A percentile compares a stretch with the other conserved stretches of the same genome.
Evolutionary conservation across 1,140 invertebrate species (phyloP).

Genomic region (Phymastichus coffea): DNA sequence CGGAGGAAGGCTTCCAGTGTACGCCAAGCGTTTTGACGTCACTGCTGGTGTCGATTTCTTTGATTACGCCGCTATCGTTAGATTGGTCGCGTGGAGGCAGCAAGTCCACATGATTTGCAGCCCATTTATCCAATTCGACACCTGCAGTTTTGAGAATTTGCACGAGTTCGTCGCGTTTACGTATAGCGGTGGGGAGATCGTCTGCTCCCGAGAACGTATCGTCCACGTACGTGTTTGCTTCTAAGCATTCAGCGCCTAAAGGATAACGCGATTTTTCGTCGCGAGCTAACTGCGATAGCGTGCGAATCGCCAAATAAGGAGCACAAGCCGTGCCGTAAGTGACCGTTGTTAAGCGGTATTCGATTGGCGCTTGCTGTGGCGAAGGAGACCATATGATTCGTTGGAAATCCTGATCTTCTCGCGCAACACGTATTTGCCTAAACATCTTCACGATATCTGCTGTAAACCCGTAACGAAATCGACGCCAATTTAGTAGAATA

Average conservation of each 20-base stretch:
- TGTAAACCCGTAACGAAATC: constrained; percentile 26
- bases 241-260: neutral
- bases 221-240: constrained; percentile 27
- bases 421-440: constrained; percentile 40
- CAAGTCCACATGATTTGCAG: neutral
- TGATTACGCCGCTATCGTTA: neutral
- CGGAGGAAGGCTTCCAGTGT: too few species aligned
- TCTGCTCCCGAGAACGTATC: neutral
- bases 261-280: neutral
- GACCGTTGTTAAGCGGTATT: constrained; percentile 23
- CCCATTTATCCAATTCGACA: neutral
- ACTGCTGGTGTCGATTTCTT: neutral
- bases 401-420: constrained; percentile 31
- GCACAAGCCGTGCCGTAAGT: constrained; percentile 30
- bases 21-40: too few species aligned
- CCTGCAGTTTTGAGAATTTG: too few species aligned
- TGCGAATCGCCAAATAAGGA: constrained; percentile 38
- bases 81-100: neutral
- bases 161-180: too few species aligned
- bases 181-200: neutral
- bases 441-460: constrained; percentile 55
- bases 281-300: neutral
- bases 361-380: constrained; percentile 10
- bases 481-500: constrained; percentile 6
- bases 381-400: constrained; percentile 35